Conservation (phyloP, 1,140 invertebrate genomes). For the Uloborus diversus region DNA sequence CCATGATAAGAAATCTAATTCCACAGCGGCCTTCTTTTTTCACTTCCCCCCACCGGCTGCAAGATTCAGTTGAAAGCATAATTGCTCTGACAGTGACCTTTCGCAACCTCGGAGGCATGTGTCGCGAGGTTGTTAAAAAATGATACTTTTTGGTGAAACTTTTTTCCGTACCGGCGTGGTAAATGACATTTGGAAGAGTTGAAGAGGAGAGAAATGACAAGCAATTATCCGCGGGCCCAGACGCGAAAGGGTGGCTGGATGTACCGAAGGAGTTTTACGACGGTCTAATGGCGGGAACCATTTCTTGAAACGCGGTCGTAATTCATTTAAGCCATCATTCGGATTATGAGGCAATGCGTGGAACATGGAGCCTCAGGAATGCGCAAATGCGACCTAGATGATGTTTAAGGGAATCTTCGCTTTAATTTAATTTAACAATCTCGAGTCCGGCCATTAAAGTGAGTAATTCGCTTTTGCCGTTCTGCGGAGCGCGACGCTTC, state of each 20-base stretch:
- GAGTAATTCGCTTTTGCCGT: conserved; percentile 5
- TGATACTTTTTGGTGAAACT: conserved; percentile 24
- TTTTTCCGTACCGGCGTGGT: background rate
- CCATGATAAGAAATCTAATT: conserved; percentile 43
- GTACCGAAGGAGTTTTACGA: no score
- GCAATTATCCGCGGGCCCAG: no score
- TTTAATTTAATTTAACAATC: conserved; percentile 21
- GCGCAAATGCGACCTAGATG: no score
- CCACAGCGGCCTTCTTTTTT: background rate
- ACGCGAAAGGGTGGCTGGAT: no score
- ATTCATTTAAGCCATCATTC: no score
- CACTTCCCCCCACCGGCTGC: background rate
- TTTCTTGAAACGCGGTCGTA: no score
- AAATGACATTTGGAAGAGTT: background rate
- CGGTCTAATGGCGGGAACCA: no score
- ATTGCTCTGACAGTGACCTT: conserved; percentile 35
- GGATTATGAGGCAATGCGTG: no score
- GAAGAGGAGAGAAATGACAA: background rate
- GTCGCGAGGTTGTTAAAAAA: background rate
- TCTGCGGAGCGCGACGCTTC: no score
- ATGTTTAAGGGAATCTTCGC: background rate
- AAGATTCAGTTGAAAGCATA: conserved; percentile 38
- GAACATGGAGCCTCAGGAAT: no score
- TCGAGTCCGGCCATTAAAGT: conserved; percentile 12
- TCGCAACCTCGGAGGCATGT: background rate